phyloP scores from a whole-genome alignment of 2,797 vertebrate species.

The Enteromius unitaeniatus region DNA sequence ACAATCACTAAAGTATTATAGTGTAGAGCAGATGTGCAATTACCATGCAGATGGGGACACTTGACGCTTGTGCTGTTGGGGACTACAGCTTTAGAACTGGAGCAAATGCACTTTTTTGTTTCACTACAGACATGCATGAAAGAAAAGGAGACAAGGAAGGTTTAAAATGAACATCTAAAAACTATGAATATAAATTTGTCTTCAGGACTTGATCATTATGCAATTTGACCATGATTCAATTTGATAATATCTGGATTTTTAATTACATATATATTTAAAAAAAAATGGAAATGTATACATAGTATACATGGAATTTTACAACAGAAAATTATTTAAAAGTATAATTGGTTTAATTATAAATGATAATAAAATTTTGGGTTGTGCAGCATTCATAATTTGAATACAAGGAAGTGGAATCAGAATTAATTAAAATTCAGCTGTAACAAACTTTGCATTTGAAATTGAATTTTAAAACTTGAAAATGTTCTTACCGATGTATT shows the following conservation, averaged over 20 bases:
- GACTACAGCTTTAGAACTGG: constrained; percentile 46
- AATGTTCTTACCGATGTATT: constrained; percentile 32
- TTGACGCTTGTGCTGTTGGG: neutral
- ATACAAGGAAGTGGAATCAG: neutral
- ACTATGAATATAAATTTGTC: neutral
- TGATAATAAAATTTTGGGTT: neutral
- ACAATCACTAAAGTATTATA: neutral
- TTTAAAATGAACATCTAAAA: neutral
- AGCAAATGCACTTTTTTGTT: constrained; percentile 50
- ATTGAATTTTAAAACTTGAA: too few relatives aligned
- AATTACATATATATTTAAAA: neutral
- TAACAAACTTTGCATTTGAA: neutral
- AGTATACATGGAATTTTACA: neutral
- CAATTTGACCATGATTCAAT: neutral
- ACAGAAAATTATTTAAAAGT: neutral
- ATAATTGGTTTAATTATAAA: neutral
- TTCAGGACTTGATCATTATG: neutral
- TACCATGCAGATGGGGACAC: neutral
- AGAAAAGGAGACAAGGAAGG: constrained; percentile 28
- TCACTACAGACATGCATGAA: constrained; percentile 23
- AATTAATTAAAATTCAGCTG: neutral
- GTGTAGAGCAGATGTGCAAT: neutral
- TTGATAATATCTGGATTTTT: neutral
- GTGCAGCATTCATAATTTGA: neutral
- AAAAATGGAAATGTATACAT: neutral